Percentiles rank a stretch among this genome's conserved stretches.
Evolutionary conservation across 2,113 vertebrate genomes (phyloP).

Genomic region (Lanius ludovicianus): DNA sequence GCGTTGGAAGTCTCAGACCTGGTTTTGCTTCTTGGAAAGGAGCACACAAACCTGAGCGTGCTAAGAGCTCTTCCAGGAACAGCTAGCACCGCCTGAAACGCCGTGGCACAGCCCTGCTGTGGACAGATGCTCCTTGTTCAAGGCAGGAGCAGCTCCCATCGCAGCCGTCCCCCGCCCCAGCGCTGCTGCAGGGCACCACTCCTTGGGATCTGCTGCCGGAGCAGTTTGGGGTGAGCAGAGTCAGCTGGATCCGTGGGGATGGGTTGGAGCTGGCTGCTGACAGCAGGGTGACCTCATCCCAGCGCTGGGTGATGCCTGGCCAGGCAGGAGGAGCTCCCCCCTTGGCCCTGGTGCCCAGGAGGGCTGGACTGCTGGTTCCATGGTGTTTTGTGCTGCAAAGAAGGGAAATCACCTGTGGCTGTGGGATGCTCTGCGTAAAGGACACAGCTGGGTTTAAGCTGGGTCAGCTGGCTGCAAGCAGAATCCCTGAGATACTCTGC

Average conservation of each 20-base stretch:
- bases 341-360: neutral
- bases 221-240: slow-evolving; percentile 7
- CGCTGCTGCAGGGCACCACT: slow-evolving; percentile 22
- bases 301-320: neutral
- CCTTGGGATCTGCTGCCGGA: neutral
- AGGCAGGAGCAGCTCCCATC: neutral
- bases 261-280: neutral
- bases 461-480: neutral
- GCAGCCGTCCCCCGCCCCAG: neutral
- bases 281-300: neutral
- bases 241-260: neutral
- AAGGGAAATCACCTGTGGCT: neutral
- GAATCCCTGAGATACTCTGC: neutral
- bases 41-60: neutral
- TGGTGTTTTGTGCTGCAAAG: neutral
- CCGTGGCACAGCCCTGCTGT: neutral
- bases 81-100: neutral
- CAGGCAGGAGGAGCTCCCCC: neutral
- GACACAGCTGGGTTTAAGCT: neutral
- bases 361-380: neutral
- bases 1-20: neutral
- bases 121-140: neutral
- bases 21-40: neutral
- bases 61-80: neutral
- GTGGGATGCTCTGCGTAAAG: neutral